Conservation (phyloP, 35 echinoderm and acorn worm genomes). For the Apostichopus californicus region DNA sequence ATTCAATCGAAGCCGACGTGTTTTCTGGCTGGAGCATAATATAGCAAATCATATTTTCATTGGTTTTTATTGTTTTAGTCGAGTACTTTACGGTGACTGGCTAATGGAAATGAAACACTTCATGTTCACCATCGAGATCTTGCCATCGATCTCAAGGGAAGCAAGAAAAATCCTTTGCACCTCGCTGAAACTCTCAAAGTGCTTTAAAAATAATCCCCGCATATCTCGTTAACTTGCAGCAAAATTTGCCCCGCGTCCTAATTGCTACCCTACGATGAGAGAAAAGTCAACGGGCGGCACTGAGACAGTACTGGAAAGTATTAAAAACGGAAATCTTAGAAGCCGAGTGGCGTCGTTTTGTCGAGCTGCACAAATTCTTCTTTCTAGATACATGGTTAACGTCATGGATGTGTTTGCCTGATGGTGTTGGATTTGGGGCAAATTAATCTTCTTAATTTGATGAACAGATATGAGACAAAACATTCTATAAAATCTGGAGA, state of each 20-base stretch:
- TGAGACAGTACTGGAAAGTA: not conserved
- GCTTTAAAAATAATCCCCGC: not conserved
- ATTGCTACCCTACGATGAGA: not conserved
- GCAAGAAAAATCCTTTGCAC: not conserved
- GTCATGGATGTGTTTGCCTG: not conserved
- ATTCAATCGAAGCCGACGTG: too few relatives aligned
- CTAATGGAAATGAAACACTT: slow-evolving; percentile 2
- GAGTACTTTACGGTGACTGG: not conserved
- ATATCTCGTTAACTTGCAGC: not conserved
- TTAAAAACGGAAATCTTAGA: not conserved
- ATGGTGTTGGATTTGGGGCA: too few relatives aligned
- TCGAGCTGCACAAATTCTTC: not conserved
- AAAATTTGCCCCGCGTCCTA: not conserved
- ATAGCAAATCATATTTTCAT: not conserved
- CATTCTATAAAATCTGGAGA: too few relatives aligned
- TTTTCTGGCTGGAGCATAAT: too few relatives aligned
- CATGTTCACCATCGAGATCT: not conserved
- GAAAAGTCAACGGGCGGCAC: not conserved
- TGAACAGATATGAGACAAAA: too few relatives aligned
- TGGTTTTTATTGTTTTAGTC: not conserved
- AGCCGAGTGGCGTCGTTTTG: not conserved
- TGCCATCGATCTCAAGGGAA: not conserved
- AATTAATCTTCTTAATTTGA: too few relatives aligned
- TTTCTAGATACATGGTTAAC: not conserved
- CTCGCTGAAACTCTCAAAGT: not conserved